Base-by-base conservation (phyloP, 2,888 invertebrate species). In the Atherix ibis region DNA sequence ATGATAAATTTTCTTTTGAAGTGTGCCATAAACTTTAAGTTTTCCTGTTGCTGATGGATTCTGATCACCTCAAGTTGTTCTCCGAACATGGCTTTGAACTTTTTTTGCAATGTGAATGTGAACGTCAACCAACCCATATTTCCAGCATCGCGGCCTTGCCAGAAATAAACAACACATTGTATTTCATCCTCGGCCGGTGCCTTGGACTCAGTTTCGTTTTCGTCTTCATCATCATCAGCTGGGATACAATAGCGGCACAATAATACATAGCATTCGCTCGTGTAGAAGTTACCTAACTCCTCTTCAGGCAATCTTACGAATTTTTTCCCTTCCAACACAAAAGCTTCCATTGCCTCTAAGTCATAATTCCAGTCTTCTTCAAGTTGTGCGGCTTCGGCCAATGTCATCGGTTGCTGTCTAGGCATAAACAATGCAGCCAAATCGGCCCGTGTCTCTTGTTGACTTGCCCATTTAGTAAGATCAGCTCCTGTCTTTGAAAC, bases 51-150 rank as follows among this genome's bases (percentile, higher is more conserved):
- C 59, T 95, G 97, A 56, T 95, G 89, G 10, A 92, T 95, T 32
- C 95, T 67, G 2, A 97, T 84, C 1, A 94, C 95, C 62, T 97
- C 97, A 46, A 91, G 62, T 51, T 88, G 87, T 51, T 88, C 85
- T 10, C 80, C 78, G 50, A 91, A 91, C 46, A 88, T 65, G 1
- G 77, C 68, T 54, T 88, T 85, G 56, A 92, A 91, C 57, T 85
- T 89, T 58, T 88, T 89, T 57, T 85, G 84, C 45, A 88, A 66
- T 44, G 89, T 92, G 64, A 98, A 98, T 0, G 97, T 97, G 63
- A 99, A 98, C 1, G 92, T 97, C 1, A 98, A 69, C 95, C 97
- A 99, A 38, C 97, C 98, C 95, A 98, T 98, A 63, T 98, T 97
- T 40, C 84, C 80, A 3, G 97, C 97, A 52, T 91, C 84, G 33